Evolutionary conservation across 2,797 vertebrate species (phyloP).

Genomic region (Bradypus variegatus): DNA sequence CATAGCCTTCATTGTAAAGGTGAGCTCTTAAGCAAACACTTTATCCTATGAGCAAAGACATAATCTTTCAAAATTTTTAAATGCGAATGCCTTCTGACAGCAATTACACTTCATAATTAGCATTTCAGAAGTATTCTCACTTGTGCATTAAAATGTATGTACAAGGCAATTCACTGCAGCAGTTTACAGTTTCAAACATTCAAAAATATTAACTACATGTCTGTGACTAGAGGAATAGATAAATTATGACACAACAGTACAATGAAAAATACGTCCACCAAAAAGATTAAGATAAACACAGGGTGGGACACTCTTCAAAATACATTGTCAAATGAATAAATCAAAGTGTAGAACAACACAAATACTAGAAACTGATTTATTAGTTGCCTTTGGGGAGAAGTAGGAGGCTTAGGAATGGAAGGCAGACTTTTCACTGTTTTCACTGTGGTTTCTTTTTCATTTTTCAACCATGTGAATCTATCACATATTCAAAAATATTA

Average conservation of each 20-base stretch:
- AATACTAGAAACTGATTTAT: not conserved
- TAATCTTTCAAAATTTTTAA: not conserved
- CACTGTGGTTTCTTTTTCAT: not conserved
- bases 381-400: not conserved
- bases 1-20: not conserved
- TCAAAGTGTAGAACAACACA: not conserved
- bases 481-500: not conserved
- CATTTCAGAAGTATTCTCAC: not conserved
- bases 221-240: not conserved
- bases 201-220: not conserved
- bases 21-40: not conserved
- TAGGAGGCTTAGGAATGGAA: not conserved
- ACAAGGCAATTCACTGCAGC: not conserved
- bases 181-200: not conserved
- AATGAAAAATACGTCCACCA: not conserved
- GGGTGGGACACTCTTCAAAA: not conserved
- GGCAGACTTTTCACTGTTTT: not conserved
- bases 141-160: not conserved
- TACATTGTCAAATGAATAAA: not conserved
- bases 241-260: not conserved
- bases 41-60: not conserved
- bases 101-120: not conserved
- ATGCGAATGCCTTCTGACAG: not conserved
- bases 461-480: not conserved
- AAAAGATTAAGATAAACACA: not conserved